A percentile compares a stretch with the other conserved stretches of the same genome.
Evolutionary conservation across 2,888 invertebrate species (phyloP).

Genomic region (Poecilus cupreus): DNA sequence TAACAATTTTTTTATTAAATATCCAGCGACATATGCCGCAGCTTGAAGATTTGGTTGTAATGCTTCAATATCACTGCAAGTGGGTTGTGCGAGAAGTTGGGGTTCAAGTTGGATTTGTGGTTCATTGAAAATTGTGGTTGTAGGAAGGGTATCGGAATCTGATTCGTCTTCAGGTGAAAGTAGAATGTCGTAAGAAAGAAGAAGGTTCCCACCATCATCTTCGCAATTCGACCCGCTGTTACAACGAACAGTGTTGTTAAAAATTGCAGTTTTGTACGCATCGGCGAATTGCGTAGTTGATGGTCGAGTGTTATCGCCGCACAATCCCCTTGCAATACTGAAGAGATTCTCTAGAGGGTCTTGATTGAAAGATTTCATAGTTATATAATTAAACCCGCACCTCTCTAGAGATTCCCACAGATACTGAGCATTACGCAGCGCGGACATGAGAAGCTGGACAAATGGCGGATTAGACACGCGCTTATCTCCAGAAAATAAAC

Average conservation of each 20-base stretch:
- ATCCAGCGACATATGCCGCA: background rate
- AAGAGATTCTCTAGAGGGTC: background rate
- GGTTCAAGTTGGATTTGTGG: background rate
- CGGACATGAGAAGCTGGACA: background rate
- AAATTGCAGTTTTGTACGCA: background rate
- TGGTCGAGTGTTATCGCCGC: background rate
- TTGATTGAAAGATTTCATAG: background rate
- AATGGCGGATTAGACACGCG: background rate
- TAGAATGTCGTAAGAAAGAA: background rate
- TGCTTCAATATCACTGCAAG: background rate
- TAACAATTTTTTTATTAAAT: too few relatives aligned
- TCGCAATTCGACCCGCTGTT: background rate
- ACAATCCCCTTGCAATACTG: background rate
- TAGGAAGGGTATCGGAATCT: background rate
- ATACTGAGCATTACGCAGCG: background rate
- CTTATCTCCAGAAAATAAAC: background rate
- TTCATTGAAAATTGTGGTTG: background rate
- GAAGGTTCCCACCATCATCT: slow-evolving; percentile 1
- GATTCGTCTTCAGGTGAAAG: background rate
- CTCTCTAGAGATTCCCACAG: slow-evolving; percentile 6
- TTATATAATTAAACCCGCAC: background rate
- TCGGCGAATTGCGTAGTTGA: slow-evolving; percentile 2
- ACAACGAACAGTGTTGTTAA: background rate
- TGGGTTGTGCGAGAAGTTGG: background rate
- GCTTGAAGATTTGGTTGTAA: background rate